Percentiles rank a stretch among this genome's conserved stretches.
Conservation (phyloP, 1,140 invertebrate species). For the Pseudomyrmex sp. region DNA sequence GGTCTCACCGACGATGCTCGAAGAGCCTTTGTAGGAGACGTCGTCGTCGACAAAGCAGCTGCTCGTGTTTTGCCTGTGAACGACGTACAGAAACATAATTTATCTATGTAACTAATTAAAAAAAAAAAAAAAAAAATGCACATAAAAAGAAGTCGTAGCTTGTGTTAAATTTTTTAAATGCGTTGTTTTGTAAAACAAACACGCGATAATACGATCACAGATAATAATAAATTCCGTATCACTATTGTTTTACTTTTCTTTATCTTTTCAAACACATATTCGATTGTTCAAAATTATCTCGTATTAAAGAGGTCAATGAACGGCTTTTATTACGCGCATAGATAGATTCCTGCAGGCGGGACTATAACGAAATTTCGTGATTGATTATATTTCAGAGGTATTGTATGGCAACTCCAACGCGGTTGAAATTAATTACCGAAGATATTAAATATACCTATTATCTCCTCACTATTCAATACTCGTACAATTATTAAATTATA, state of each 20-base stretch:
- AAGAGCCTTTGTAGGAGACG: conserved; percentile 33
- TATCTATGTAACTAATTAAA: no score
- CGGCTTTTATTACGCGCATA: background rate
- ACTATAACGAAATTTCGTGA: background rate
- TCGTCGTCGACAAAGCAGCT: conserved; percentile 26
- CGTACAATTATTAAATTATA: conserved; percentile 2
- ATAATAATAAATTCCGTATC: no score
- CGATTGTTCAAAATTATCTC: background rate
- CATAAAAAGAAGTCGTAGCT: no score
- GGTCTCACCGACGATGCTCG: conserved; percentile 65
- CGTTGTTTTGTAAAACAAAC: no score
- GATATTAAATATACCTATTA: conserved; percentile 1
- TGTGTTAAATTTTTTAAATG: no score
- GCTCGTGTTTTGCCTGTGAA: conserved; percentile 24
- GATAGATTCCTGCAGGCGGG: background rate
- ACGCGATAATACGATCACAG: no score
- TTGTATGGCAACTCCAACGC: background rate
- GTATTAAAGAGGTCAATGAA: background rate
- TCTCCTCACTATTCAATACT: background rate
- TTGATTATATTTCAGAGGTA: conserved; percentile 9
- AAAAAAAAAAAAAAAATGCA: no score
- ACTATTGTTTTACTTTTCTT: no score
- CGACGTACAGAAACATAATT: background rate
- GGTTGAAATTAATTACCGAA: background rate
- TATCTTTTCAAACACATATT: no score